Evolutionary conservation across 2,797 vertebrate genomes (phyloP).

Genomic region (Paramormyrops hopkinsi): DNA sequence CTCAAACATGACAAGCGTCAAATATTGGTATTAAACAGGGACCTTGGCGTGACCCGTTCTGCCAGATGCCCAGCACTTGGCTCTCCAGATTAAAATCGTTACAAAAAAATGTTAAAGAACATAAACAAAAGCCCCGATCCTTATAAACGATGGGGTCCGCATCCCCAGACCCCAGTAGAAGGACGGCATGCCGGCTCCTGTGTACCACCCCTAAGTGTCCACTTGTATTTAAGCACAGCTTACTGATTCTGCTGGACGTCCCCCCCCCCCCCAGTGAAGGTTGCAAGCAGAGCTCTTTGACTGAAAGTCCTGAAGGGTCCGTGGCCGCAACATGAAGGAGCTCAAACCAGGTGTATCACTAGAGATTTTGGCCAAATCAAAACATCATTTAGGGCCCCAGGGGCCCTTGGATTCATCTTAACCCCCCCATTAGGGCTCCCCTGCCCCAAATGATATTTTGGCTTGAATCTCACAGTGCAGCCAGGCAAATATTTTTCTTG

Average conservation of each 20-base stretch:
- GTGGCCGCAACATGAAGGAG: background rate
- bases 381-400: background rate
- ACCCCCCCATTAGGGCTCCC: background rate
- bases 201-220: background rate
- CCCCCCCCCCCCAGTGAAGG: background rate
- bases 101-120: background rate
- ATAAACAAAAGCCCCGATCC: background rate
- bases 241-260: background rate
- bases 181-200: background rate
- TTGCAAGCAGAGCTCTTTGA: background rate
- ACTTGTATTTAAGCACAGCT: background rate
- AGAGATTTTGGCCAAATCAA: background rate
- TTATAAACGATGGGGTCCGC: background rate
- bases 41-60: background rate
- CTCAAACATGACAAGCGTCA: background rate
- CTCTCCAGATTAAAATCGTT: constrained; percentile 2
- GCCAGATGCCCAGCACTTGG: background rate
- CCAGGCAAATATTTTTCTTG: background rate
- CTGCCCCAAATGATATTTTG: background rate
- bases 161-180: background rate
- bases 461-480: background rate
- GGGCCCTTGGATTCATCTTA: background rate
- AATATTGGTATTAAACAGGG: constrained; percentile 3
- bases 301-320: background rate
- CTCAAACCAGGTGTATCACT: background rate